A percentile compares a stretch with the other conserved stretches of the same genome.
Conservation (phyloP, 2,113 vertebrate genomes). For the Clarias batrachus region DNA sequence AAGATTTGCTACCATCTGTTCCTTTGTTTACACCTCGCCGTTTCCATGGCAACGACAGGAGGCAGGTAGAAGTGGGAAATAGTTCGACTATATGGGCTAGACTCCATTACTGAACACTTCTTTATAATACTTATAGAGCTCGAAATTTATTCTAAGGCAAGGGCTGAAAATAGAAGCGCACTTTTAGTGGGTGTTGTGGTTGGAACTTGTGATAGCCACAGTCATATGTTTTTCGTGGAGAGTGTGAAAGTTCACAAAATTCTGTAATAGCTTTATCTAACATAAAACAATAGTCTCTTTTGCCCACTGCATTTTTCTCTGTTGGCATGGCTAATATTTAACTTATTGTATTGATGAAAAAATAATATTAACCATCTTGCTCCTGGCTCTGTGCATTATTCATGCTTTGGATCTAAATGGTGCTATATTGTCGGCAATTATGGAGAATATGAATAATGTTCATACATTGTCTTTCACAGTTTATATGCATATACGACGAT, state of each 20-base stretch:
- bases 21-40: constrained; percentile 65
- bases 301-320: neutral
- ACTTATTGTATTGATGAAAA: too few species aligned
- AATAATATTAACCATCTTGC: neutral
- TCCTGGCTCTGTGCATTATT: neutral
- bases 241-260: constrained; percentile 34
- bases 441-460: constrained; percentile 49
- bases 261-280: constrained; percentile 6
- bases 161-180: constrained; percentile 31
- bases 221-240: constrained; percentile 24
- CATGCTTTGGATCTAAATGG: constrained; percentile 22
- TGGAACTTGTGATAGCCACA: constrained; percentile 22
- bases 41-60: constrained; percentile 68
- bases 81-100: constrained; percentile 38
- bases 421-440: constrained; percentile 38
- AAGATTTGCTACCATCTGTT: constrained; percentile 71
- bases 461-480: constrained; percentile 63
- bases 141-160: constrained; percentile 21
- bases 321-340: constrained; percentile 15
- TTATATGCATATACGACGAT: constrained; percentile 61
- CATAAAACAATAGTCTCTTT: neutral
- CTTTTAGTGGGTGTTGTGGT: constrained; percentile 24
- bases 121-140: constrained; percentile 35
- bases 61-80: constrained; percentile 65
- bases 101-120: constrained; percentile 46